phyloP scores from a whole-genome alignment of 2,888 invertebrate genomes.

The Volucella bombylans region DNA sequence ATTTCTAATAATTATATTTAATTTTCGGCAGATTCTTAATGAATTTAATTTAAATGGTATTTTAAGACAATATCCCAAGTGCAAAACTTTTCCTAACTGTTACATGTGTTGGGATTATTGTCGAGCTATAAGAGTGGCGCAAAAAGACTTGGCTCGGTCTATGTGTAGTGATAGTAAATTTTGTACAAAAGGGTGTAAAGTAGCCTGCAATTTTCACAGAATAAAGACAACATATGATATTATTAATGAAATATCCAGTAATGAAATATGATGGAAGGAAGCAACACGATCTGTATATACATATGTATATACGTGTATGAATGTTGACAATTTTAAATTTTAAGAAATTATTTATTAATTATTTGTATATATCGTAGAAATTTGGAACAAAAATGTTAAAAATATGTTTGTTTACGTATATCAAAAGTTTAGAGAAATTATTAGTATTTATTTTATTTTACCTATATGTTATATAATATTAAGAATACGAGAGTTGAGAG shows the following conservation, averaged over 20 bases:
- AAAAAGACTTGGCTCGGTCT: constrained; percentile 23
- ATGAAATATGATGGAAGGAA: too few species aligned
- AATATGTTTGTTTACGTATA: too few species aligned
- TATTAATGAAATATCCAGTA: not conserved
- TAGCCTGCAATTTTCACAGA: constrained; percentile 57
- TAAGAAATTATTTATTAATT: too few species aligned
- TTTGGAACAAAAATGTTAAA: too few species aligned
- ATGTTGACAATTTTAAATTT: too few species aligned
- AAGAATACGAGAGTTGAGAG: too few species aligned
- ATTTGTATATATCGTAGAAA: too few species aligned
- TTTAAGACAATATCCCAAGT: constrained; percentile 26
- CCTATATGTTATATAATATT: too few species aligned
- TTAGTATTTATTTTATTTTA: too few species aligned
- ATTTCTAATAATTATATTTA: not conserved
- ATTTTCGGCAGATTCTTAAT: constrained; percentile 30
- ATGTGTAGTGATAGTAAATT: constrained; percentile 63
- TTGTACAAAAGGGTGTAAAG: constrained; percentile 56
- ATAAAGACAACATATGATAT: constrained; percentile 11
- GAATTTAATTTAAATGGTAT: constrained; percentile 3
- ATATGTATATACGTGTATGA: too few species aligned
- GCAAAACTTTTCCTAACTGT: constrained; percentile 51
- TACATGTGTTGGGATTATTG: constrained; percentile 73
- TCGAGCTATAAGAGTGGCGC: constrained; percentile 32
- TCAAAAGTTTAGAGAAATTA: too few species aligned
- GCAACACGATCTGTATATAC: too few species aligned